These are phyloP conservation scores for Crocodylus rhombifer DNA, from an alignment of 2,797 vertebrate species.

Conservation along the genomic window DNA sequence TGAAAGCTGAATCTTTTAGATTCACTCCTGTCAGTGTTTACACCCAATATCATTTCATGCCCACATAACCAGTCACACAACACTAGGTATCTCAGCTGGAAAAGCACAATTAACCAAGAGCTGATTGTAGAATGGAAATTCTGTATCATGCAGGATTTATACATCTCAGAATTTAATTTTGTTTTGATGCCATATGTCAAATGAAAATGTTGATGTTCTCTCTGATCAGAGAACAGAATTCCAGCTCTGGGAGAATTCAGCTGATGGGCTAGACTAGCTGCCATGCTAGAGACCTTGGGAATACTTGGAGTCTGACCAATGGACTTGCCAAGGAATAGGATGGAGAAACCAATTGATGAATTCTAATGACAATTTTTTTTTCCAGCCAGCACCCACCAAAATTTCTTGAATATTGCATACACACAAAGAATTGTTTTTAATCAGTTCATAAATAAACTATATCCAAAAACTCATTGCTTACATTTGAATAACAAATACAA, in stretches of 20 bases:
- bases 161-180: background rate
- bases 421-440: background rate
- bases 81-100: background rate
- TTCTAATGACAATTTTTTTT: background rate
- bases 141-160: background rate
- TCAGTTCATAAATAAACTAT: background rate
- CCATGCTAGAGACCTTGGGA: no score
- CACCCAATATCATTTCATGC: background rate
- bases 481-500: constrained; percentile 12
- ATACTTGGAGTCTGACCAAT: no score
- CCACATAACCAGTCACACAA: background rate
- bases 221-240: background rate
- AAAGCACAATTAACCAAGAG: background rate
- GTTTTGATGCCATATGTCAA: background rate
- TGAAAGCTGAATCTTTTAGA: background rate
- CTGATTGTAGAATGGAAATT: background rate
- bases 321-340: no score
- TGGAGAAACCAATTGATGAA: background rate
- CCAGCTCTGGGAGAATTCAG: no score
- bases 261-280: no score
- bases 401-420: background rate
- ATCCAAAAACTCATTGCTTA: background rate
- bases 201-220: accelerated
- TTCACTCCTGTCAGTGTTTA: background rate
- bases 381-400: background rate